Conservation (phyloP, 2,888 invertebrate genomes). For the Sussaba pulchella region DNA sequence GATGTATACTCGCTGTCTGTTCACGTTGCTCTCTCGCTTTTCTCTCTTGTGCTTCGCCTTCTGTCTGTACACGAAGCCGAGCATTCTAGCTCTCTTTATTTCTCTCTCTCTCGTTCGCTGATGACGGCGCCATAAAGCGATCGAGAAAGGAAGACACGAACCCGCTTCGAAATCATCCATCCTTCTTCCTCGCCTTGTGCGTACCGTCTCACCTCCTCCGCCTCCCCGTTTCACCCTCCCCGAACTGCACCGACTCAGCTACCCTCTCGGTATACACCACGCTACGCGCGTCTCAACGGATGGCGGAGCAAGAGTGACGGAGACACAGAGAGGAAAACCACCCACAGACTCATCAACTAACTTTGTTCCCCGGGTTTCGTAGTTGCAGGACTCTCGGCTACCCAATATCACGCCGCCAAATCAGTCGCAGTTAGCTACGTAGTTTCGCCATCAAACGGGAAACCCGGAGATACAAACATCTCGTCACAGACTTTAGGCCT, state of each 20-base stretch:
- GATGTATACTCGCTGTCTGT: constrained; percentile 66
- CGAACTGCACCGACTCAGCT: constrained; percentile 43
- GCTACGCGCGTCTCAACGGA: constrained; percentile 48
- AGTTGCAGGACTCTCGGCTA: constrained; percentile 78
- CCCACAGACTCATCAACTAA: constrained; percentile 83
- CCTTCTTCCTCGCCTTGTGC: constrained; percentile 55
- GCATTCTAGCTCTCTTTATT: too few relatives aligned
- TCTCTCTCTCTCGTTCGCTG: constrained; percentile 36
- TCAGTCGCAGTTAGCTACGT: constrained; percentile 82
- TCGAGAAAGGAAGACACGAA: constrained; percentile 44
- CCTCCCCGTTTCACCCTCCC: constrained; percentile 32
- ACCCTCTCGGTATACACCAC: constrained; percentile 54
- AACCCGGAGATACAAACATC: constrained; percentile 80
- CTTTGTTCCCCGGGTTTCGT: constrained; percentile 79
- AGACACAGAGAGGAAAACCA: constrained; percentile 67
- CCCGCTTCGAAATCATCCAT: constrained; percentile 11
- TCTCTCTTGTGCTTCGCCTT: constrained; percentile 66
- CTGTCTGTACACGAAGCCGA: constrained; percentile 37
- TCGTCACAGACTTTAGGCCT: constrained; percentile 63
- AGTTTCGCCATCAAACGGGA: constrained; percentile 82
- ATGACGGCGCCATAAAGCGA: constrained; percentile 37
- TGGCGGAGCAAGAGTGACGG: constrained; percentile 66
- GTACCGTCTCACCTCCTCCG: constrained; percentile 50
- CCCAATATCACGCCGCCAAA: constrained; percentile 78
- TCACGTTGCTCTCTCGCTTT: constrained; percentile 61